Conservation (phyloP, 1,140 invertebrate species). For the Potamilus streckersoni region DNA sequence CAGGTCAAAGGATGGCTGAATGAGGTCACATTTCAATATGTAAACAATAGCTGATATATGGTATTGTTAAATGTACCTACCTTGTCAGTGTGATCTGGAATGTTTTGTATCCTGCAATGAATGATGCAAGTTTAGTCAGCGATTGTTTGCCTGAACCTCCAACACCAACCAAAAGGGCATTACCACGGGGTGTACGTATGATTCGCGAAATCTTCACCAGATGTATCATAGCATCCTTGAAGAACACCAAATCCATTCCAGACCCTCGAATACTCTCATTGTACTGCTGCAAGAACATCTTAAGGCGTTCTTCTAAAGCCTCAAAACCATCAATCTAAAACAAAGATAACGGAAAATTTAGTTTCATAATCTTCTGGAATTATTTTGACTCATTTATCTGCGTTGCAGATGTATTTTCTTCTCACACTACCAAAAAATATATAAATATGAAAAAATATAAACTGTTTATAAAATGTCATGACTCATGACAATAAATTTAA, state of each 20-base stretch:
- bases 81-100: slow-evolving; percentile 95
- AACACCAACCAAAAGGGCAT: slow-evolving; percentile 94
- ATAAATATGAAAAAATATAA: too few species aligned
- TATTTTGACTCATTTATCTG: too few species aligned
- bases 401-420: too few species aligned
- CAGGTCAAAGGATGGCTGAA: too few species aligned
- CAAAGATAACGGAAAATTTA: neutral
- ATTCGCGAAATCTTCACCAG: slow-evolving; percentile 95
- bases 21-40: too few species aligned
- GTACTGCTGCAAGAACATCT: slow-evolving; percentile 94
- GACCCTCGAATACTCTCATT: slow-evolving; percentile 96
- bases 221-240: slow-evolving; percentile 97
- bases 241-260: slow-evolving; percentile 98
- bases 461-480: too few species aligned
- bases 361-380: too few species aligned
- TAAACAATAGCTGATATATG: too few species aligned
- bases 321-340: slow-evolving; percentile 76
- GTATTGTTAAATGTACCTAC: slow-evolving; percentile 64
- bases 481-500: too few species aligned
- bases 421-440: too few species aligned
- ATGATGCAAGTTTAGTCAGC: slow-evolving; percentile 93
- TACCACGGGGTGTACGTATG: slow-evolving; percentile 93
- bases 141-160: slow-evolving; percentile 98
- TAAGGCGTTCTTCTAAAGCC: slow-evolving; percentile 85
- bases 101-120: slow-evolving; percentile 96